Evolutionary conservation across 1,140 invertebrate species (phyloP).

Genomic region (Pseudomyrmex flavicornis): DNA sequence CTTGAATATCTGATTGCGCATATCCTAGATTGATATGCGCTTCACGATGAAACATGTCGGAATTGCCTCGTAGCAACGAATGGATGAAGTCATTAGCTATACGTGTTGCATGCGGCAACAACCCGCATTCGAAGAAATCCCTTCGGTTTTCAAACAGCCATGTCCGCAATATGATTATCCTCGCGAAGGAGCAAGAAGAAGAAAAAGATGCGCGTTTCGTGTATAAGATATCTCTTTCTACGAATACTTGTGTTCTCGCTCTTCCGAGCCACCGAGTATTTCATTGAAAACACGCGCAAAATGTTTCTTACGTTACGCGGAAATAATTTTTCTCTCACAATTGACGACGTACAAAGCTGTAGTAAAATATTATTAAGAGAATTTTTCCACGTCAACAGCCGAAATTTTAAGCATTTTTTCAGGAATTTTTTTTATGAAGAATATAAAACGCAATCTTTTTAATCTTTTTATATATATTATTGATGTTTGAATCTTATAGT

Average conservation of each 20-base stretch:
- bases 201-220: neutral
- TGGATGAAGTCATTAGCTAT: constrained; percentile 35
- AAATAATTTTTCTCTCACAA: too few species aligned
- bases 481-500: too few species aligned
- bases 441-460: too few species aligned
- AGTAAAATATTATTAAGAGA: too few species aligned
- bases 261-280: too few species aligned
- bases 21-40: constrained; percentile 11
- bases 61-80: constrained; percentile 9
- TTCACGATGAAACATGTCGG: constrained; percentile 16
- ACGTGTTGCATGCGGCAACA: constrained; percentile 7
- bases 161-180: constrained; percentile 2
- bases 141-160: neutral
- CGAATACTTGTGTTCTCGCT: neutral
- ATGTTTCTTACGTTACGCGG: too few species aligned
- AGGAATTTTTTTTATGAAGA: too few species aligned
- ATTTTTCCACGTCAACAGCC: too few species aligned
- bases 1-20: constrained; percentile 17
- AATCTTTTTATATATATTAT: too few species aligned
- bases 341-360: too few species aligned
- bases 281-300: too few species aligned
- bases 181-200: neutral
- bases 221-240: neutral
- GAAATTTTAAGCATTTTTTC: too few species aligned
- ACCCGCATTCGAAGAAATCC: constrained; percentile 9